Percentiles rank a stretch among this genome's conserved stretches.
Evolutionary conservation across 37 sponge, comb jelly and placozoan genomes (phyloP).

Genomic region (Tethya wilhelma): DNA sequence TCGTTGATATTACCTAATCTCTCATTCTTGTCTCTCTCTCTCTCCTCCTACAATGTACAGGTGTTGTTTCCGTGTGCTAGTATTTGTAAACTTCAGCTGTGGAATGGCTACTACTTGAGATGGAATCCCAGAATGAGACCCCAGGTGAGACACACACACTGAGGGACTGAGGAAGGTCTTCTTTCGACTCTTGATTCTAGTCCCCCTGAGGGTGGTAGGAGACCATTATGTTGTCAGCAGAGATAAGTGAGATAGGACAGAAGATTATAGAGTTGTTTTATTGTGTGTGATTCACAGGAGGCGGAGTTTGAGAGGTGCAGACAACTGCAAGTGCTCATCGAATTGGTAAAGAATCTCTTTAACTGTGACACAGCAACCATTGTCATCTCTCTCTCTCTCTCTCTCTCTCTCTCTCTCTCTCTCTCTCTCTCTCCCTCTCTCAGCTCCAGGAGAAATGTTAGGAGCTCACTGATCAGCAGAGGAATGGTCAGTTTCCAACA

Average conservation of each 20-base stretch:
- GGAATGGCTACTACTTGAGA: constrained; percentile 87
- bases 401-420: not conserved
- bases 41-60: constrained; percentile 16
- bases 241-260: not conserved
- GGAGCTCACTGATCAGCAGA: constrained; percentile 51
- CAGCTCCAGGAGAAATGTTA: constrained; percentile 61
- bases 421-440: not conserved
- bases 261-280: not conserved
- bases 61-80: constrained; percentile 81
- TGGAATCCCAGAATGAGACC: constrained; percentile 96
- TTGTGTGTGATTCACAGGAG: constrained; percentile 52
- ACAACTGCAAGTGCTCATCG: constrained; percentile 58
- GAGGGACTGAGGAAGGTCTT: not conserved
- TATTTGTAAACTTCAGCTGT: constrained; percentile 80
- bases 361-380: not conserved
- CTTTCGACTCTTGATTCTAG: not conserved
- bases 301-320: constrained; percentile 60
- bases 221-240: not conserved
- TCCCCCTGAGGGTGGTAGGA: not conserved
- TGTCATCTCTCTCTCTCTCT: not conserved
- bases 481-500: constrained; percentile 2
- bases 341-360: constrained; percentile 33
- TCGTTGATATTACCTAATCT: not conserved
- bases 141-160: constrained; percentile 48
- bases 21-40: not conserved